Percentiles rank a stretch among this genome's conserved stretches.
Evolutionary conservation across 2,888 invertebrate species (phyloP).

Genomic region (Pyrochroa serraticornis): DNA sequence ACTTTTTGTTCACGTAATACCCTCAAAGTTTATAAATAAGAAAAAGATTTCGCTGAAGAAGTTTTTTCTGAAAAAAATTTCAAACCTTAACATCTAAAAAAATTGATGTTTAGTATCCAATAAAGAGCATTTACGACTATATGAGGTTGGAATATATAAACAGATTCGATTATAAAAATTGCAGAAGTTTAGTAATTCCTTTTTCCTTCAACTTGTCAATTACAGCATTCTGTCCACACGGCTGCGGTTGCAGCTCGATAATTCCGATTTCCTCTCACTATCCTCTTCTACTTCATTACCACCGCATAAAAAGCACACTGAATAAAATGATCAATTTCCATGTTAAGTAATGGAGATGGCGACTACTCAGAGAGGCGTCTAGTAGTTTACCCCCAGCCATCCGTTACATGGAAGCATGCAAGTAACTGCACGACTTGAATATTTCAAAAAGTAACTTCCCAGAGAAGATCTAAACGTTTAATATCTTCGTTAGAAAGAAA

Average conservation of each 20-base stretch:
- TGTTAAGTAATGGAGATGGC: constrained; percentile 10
- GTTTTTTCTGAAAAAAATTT: too few relatives aligned
- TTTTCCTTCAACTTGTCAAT: too few relatives aligned
- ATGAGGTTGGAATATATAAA: too few relatives aligned
- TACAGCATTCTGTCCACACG: too few relatives aligned
- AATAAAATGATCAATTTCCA: constrained; percentile 14
- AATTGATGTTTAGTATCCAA: too few relatives aligned
- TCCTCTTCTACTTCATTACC: background rate
- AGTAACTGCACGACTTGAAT: constrained; percentile 5
- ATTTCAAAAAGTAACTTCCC: constrained; percentile 7
- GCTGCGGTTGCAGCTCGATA: background rate
- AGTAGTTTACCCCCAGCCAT: constrained; percentile 13
- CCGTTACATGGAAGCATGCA: constrained; percentile 19
- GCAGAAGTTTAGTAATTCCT: too few relatives aligned
- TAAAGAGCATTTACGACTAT: too few relatives aligned
- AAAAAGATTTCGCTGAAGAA: too few relatives aligned
- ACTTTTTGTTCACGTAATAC: too few relatives aligned
- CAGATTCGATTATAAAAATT: too few relatives aligned
- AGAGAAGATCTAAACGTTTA: constrained; percentile 2
- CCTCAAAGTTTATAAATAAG: too few relatives aligned
- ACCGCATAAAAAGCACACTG: background rate
- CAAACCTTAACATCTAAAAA: too few relatives aligned
- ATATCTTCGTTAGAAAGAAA: background rate
- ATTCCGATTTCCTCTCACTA: constrained; percentile 2
- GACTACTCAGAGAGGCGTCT: constrained; percentile 2